These are phyloP conservation scores for Alligator mississippiensis DNA, from an alignment of 2,113 vertebrate genomes.

Conservation along the genomic window DNA sequence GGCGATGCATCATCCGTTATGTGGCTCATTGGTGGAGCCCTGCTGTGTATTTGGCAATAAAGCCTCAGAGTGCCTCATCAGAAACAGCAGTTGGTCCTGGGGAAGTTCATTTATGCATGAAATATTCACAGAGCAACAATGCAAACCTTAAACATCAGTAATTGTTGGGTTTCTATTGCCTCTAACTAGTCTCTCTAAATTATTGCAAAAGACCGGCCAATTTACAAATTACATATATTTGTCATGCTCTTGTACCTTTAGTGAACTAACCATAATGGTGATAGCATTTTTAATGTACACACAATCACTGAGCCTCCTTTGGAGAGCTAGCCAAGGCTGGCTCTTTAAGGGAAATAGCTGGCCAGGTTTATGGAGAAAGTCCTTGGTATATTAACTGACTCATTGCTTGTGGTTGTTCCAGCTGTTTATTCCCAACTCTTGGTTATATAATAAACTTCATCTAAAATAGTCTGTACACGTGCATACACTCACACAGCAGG, in stretches of 20 bases:
- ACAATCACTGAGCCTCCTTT: slow-evolving; percentile 50
- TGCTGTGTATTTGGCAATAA: slow-evolving; percentile 88
- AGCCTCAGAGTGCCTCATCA: slow-evolving; percentile 88
- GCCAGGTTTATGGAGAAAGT: slow-evolving; percentile 30
- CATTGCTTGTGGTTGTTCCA: neutral
- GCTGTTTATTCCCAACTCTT: neutral
- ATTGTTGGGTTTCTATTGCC: slow-evolving; percentile 87
- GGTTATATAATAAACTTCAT: neutral
- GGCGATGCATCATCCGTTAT: slow-evolving; percentile 85
- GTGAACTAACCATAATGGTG: slow-evolving; percentile 78
- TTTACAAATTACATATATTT: slow-evolving; percentile 88
- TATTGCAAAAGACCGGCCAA: slow-evolving; percentile 86
- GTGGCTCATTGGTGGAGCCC: slow-evolving; percentile 86
- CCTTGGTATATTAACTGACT: neutral
- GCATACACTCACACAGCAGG: fast-evolving
- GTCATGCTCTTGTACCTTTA: slow-evolving; percentile 86
- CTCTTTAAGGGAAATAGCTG: slow-evolving; percentile 11
- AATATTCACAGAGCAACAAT: slow-evolving; percentile 89
- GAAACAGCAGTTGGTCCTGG: slow-evolving; percentile 88
- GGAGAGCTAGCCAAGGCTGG: slow-evolving; percentile 43
- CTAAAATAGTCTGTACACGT: neutral
- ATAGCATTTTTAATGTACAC: slow-evolving; percentile 75
- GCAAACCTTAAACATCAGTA: slow-evolving; percentile 88
- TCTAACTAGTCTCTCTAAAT: slow-evolving; percentile 86
- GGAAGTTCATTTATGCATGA: slow-evolving; percentile 90